These are phyloP conservation scores for Sesamia nonagrioides DNA, from an alignment of 1,140 invertebrate genomes.

Conservation along the genomic window DNA sequence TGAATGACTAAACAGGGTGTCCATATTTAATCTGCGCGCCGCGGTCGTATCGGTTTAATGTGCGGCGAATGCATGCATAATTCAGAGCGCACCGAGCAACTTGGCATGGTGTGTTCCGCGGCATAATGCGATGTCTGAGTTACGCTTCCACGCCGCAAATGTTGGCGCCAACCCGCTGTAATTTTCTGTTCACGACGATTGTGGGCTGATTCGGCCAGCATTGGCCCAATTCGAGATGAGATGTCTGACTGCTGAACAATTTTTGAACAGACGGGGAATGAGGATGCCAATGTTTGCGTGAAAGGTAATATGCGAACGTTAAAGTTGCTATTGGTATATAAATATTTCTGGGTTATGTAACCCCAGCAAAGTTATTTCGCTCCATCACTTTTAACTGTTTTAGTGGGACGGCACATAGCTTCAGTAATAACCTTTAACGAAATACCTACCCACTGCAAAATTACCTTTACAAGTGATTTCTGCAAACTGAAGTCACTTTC, in stretches of 20 bases:
- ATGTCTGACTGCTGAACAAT: slow-evolving; percentile 29
- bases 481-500: neutral
- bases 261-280: neutral
- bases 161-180: slow-evolving; percentile 38
- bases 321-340: neutral
- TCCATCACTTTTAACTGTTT: neutral
- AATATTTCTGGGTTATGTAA: neutral
- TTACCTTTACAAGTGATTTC: neutral
- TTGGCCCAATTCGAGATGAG: slow-evolving; percentile 18
- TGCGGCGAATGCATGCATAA: slow-evolving; percentile 73
- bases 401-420: neutral
- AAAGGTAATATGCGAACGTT: neutral
- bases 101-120: slow-evolving; percentile 65
- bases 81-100: slow-evolving; percentile 64
- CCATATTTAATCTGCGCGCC: slow-evolving; percentile 72
- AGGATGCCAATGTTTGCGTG: neutral
- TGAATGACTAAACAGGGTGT: slow-evolving; percentile 75
- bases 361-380: too few species aligned
- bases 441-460: too few species aligned
- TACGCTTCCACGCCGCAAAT: slow-evolving; percentile 32
- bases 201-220: slow-evolving; percentile 11
- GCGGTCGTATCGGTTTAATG: slow-evolving; percentile 73
- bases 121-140: slow-evolving; percentile 64
- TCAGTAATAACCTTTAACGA: neutral
- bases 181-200: slow-evolving; percentile 14